Evolutionary conservation across 2,113 vertebrate species (phyloP).

Genomic region (Corythoichthys intestinalis): DNA sequence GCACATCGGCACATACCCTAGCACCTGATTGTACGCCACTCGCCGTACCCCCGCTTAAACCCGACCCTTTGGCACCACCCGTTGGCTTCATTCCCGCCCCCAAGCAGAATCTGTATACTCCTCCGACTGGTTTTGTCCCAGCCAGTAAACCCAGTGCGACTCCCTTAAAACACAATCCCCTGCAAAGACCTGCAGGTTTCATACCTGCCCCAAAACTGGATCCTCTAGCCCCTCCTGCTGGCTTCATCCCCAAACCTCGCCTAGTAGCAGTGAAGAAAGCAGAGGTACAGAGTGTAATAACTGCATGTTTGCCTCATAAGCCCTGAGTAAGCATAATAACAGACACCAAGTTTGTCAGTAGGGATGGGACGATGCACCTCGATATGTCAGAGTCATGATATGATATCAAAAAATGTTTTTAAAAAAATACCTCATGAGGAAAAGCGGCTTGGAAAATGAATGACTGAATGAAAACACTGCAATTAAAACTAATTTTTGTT

Average conservation of each 20-base stretch:
- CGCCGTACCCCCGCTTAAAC: conserved; percentile 47
- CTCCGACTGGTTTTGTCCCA: conserved; percentile 56
- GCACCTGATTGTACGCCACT: conserved; percentile 40
- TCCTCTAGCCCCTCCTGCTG: conserved; percentile 66
- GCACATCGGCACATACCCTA: conserved; percentile 10
- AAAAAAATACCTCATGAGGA: too few species aligned
- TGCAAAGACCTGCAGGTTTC: conserved; percentile 62
- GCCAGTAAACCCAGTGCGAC: conserved; percentile 42
- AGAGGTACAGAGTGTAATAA: conserved; percentile 60
- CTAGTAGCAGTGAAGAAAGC: conserved; percentile 46
- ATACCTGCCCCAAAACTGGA: conserved; percentile 62
- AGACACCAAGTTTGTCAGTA: not conserved
- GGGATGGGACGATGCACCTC: too few species aligned
- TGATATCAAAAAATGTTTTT: too few species aligned
- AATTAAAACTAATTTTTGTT: too few species aligned
- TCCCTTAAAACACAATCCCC: conserved; percentile 44
- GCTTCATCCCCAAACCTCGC: conserved; percentile 66
- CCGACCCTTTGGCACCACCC: conserved; percentile 15
- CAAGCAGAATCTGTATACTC: conserved; percentile 49
- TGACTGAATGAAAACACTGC: too few species aligned
- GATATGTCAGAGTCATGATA: too few species aligned
- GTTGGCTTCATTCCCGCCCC: conserved; percentile 41
- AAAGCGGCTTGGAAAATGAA: too few species aligned
- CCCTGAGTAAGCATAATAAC: conserved; percentile 37
- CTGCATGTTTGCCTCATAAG: conserved; percentile 36